A percentile compares a stretch with the other conserved stretches of the same genome.
Conservation (phyloP, 1,140 invertebrate genomes). For the Ladona fulva region DNA sequence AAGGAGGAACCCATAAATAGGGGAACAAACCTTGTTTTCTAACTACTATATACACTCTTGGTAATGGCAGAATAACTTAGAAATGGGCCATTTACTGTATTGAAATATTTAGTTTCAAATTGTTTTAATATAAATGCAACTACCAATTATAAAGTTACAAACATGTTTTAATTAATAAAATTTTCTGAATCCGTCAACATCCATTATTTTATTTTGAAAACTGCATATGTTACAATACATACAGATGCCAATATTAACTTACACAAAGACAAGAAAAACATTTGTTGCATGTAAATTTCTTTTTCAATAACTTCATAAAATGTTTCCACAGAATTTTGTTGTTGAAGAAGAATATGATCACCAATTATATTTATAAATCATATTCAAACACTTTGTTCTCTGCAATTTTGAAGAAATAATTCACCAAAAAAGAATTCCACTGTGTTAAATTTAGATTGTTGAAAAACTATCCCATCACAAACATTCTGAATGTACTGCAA, state of each 20-base stretch:
- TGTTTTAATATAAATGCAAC: no score
- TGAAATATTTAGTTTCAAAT: no score
- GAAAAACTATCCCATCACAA: slow-evolving; percentile 11
- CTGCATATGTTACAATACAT: slow-evolving; percentile 23
- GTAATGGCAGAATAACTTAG: no score
- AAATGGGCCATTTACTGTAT: no score
- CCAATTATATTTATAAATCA: slow-evolving; percentile 18
- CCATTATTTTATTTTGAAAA: slow-evolving; percentile 23
- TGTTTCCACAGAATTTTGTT: slow-evolving; percentile 14
- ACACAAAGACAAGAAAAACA: slow-evolving; percentile 22
- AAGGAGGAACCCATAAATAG: no score
- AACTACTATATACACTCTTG: no score
- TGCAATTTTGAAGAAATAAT: slow-evolving; percentile 11
- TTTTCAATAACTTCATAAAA: background rate
- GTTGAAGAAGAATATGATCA: background rate
- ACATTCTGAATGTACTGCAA: background rate
- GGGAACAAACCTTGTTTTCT: no score
- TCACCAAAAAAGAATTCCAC: slow-evolving; percentile 11
- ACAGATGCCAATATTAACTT: slow-evolving; percentile 22
- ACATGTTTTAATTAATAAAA: no score
- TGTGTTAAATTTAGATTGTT: background rate
- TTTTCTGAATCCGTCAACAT: slow-evolving; percentile 16
- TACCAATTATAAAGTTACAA: no score
- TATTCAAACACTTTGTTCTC: slow-evolving; percentile 12
- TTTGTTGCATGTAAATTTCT: slow-evolving; percentile 13